Evolutionary conservation across 2,113 vertebrate genomes (phyloP).

Genomic region (Rafetus swinhoei): DNA sequence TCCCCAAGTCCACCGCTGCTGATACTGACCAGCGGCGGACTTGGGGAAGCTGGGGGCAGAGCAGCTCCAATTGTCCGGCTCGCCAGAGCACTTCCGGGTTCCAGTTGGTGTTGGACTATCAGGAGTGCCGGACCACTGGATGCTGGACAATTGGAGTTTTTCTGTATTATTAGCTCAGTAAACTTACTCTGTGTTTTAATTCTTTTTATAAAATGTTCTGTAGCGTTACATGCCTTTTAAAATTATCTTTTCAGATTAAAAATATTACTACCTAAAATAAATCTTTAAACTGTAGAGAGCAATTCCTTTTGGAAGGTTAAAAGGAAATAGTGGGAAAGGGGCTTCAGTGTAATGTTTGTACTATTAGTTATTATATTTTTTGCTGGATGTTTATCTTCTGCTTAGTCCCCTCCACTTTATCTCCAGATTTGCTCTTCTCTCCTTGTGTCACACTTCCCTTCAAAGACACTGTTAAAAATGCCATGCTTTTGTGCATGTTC

Average conservation of each 20-base stretch:
- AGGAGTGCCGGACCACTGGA: too few species aligned
- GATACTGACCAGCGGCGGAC: too few species aligned
- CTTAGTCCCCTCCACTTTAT: not conserved
- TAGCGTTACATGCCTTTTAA: not conserved
- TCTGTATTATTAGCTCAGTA: not conserved
- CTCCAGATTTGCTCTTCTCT: not conserved
- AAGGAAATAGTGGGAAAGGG: not conserved
- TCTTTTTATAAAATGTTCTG: not conserved
- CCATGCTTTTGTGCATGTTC: not conserved
- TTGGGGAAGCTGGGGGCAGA: too few species aligned
- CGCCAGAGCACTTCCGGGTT: too few species aligned
- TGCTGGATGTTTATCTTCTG: not conserved
- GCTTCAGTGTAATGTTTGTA: accelerated
- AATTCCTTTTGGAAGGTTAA: not conserved
- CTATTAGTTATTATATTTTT: too few species aligned
- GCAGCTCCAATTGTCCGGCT: too few species aligned
- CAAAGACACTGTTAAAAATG: not conserved
- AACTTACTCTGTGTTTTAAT: constrained; percentile 31
- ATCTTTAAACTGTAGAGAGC: not conserved
- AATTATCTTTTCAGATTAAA: constrained; percentile 13
- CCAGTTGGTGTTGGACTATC: too few species aligned
- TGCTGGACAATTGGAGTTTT: too few species aligned
- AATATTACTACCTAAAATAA: not conserved
- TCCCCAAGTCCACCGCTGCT: too few species aligned
- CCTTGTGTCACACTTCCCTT: not conserved